These are phyloP conservation scores for Aphelocoma californica DNA, from an alignment of 2,797 vertebrate species.

Conservation along the genomic window DNA sequence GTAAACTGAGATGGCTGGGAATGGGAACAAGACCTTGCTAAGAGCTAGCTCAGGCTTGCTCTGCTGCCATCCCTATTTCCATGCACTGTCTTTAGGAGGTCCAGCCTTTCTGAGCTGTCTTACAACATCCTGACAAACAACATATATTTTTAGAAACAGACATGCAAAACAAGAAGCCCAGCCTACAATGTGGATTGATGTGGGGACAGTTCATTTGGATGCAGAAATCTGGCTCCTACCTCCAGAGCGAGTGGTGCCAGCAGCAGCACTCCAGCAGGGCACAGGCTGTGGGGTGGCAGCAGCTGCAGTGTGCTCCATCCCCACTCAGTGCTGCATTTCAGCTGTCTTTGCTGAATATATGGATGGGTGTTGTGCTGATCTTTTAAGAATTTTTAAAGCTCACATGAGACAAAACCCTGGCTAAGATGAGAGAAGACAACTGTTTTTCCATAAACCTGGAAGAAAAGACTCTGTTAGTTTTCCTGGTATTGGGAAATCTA, in stretches of 20 bases:
- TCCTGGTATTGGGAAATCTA: slow-evolving; percentile 5
- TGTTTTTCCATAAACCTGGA: slow-evolving; percentile 20
- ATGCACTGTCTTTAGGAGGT: neutral
- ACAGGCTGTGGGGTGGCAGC: neutral
- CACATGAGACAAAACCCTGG: neutral
- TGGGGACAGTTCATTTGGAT: neutral
- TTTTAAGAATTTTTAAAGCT: slow-evolving; percentile 16
- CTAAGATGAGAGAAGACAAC: neutral
- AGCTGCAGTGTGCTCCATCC: neutral
- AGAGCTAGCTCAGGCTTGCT: neutral
- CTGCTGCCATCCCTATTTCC: neutral
- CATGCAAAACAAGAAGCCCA: neutral
- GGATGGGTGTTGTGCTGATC: neutral
- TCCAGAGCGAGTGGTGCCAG: neutral
- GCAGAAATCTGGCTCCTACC: neutral
- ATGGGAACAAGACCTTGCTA: neutral
- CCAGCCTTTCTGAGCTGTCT: neutral
- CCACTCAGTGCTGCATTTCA: neutral
- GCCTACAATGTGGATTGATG: neutral
- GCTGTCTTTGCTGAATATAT: neutral
- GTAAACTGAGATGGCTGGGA: neutral
- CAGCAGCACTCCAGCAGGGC: neutral
- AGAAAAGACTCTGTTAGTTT: neutral
- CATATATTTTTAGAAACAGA: neutral
- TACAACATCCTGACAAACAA: neutral